Evolutionary conservation across 2,113 vertebrate genomes (phyloP).

Genomic region (Isichthys henryi): DNA sequence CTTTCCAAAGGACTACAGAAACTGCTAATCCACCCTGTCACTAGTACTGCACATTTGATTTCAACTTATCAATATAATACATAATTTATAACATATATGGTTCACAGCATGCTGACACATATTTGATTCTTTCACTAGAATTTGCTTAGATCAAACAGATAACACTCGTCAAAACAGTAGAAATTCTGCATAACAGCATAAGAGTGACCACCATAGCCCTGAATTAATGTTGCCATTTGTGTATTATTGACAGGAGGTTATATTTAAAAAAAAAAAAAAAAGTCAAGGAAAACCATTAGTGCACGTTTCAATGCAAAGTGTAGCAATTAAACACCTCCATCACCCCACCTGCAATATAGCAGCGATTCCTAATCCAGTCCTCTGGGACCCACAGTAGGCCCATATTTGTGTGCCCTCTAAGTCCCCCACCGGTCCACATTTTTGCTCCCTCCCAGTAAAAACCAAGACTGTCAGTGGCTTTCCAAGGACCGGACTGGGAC

Average conservation of each 20-base stretch:
- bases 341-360: not conserved
- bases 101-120: not conserved
- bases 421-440: not conserved
- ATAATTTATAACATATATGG: not conserved
- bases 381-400: too few relatives aligned
- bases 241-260: not conserved
- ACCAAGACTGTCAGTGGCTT: not conserved
- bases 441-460: not conserved
- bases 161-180: not conserved
- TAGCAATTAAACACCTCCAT: not conserved
- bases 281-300: not conserved
- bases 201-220: not conserved
- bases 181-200: not conserved
- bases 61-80: not conserved
- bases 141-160: not conserved
- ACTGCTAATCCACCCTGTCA: not conserved
- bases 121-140: not conserved
- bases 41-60: not conserved
- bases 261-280: not conserved
- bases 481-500: not conserved
- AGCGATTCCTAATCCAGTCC: not conserved
- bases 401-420: not conserved
- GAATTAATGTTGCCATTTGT: not conserved
- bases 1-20: not conserved
- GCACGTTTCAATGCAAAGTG: not conserved